These are phyloP conservation scores for Aphyosemion australe DNA, from an alignment of 2,113 vertebrate species.

Conservation along the genomic window DNA sequence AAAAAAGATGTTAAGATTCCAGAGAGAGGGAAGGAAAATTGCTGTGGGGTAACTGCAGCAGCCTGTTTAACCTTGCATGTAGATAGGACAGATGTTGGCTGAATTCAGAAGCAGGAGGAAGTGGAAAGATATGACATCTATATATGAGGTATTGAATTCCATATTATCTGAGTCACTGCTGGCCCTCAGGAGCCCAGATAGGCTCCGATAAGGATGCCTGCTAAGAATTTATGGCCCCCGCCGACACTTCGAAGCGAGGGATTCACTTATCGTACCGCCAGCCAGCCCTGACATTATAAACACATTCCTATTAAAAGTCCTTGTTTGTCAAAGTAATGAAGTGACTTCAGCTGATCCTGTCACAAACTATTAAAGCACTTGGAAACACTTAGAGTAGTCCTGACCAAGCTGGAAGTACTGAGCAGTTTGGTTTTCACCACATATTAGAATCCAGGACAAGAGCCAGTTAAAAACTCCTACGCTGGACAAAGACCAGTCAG, in stretches of 20 bases:
- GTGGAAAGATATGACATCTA: constrained; percentile 48
- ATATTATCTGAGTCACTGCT: constrained; percentile 54
- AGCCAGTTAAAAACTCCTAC: too few relatives aligned
- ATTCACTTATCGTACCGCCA: constrained; percentile 1
- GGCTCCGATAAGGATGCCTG: constrained; percentile 41
- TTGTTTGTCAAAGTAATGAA: constrained; percentile 1
- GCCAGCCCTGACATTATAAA: constrained; percentile 9
- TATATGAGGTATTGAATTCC: constrained; percentile 60
- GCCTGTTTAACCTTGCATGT: constrained; percentile 49
- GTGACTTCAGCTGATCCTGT: too few relatives aligned
- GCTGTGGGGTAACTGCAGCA: constrained; percentile 33
- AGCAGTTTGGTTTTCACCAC: too few relatives aligned
- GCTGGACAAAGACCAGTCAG: too few relatives aligned
- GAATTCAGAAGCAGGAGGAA: constrained; percentile 55
- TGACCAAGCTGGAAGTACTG: too few relatives aligned
- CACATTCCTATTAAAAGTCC: not conserved
- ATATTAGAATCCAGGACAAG: too few relatives aligned
- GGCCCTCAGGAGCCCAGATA: constrained; percentile 38
- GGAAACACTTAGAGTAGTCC: too few relatives aligned
- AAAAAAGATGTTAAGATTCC: constrained; percentile 30
- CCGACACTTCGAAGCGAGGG: constrained; percentile 4
- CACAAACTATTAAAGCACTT: too few relatives aligned
- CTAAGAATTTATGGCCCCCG: constrained; percentile 26
- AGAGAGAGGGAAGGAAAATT: constrained; percentile 33
- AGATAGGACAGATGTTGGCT: constrained; percentile 46